Percentiles rank a stretch among this genome's conserved stretches.
phyloP scores from a whole-genome alignment of 2,888 invertebrate genomes.

The Cetonia aurata region DNA sequence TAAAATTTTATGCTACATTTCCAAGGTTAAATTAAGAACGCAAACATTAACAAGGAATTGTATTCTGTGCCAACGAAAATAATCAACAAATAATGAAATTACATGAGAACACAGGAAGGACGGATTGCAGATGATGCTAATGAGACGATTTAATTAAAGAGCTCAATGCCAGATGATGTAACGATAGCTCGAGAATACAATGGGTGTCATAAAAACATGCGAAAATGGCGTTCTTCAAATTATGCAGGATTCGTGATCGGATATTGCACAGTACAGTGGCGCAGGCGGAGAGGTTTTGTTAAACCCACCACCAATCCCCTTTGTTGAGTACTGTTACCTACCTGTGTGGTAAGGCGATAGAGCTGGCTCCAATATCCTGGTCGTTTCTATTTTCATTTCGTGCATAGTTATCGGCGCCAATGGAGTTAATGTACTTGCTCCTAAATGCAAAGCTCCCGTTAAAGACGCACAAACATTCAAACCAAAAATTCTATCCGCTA shows the following conservation, averaged over 20 bases:
- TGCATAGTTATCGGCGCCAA: constrained; percentile 82
- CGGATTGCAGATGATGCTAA: constrained; percentile 59
- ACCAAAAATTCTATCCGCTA: no score
- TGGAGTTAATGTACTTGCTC: constrained; percentile 77
- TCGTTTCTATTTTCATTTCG: constrained; percentile 78
- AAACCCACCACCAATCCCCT: constrained; percentile 38
- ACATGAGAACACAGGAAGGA: constrained; percentile 61
- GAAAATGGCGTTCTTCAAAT: constrained; percentile 51
- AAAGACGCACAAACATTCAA: constrained; percentile 14
- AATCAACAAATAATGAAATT: constrained; percentile 48
- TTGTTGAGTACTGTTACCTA: constrained; percentile 63
- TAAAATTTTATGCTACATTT: neutral
- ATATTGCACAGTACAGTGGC: constrained; percentile 57
- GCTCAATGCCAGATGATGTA: constrained; percentile 65
- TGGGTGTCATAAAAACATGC: constrained; percentile 55
- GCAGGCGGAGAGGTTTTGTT: constrained; percentile 45
- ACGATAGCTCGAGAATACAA: constrained; percentile 53
- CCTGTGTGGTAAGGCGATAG: constrained; percentile 80
- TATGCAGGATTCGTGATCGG: constrained; percentile 45
- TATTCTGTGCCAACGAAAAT: constrained; percentile 13
- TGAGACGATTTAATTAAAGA: constrained; percentile 60
- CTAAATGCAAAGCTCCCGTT: constrained; percentile 59
- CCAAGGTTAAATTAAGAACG: constrained; percentile 20
- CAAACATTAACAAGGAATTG: constrained; percentile 12
- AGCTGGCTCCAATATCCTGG: constrained; percentile 73